A percentile compares a stretch with the other conserved stretches of the same genome.
Evolutionary conservation across 92 coral and sea anemone genomes (phyloP).

Genomic region (Palythoa caribaeorum): DNA sequence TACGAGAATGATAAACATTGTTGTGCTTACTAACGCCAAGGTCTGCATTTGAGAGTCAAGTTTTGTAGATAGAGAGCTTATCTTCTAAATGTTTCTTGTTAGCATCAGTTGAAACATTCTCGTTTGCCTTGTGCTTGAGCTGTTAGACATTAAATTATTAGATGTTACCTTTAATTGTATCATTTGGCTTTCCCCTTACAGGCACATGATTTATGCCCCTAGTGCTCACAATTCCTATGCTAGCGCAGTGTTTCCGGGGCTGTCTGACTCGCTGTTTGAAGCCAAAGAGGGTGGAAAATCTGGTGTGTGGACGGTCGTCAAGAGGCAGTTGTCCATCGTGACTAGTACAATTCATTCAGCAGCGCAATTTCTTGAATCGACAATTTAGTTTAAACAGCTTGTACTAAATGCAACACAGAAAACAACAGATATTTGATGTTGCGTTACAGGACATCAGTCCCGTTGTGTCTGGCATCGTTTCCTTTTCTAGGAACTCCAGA

Average conservation of each 20-base stretch:
- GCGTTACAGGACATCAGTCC: not conserved
- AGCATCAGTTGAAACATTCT: not conserved
- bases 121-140: not conserved
- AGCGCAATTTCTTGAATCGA: conserved; percentile 77
- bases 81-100: too few relatives aligned
- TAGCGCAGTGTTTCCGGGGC: conserved; percentile 94
- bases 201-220: conserved; percentile 97
- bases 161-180: not conserved
- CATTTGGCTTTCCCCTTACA: conserved; percentile 31
- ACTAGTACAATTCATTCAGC: conserved; percentile 80
- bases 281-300: conserved; percentile 53
- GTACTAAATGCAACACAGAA: not conserved
- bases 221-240: conserved; percentile 88
- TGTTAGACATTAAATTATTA: not conserved
- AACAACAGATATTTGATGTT: not conserved
- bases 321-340: conserved; percentile 74
- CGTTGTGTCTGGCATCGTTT: not conserved
- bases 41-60: too few relatives aligned
- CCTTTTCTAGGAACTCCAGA: not conserved
- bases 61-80: too few relatives aligned
- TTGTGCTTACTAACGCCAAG: too few relatives aligned
- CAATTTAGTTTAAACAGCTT: conserved; percentile 35
- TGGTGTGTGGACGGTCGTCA: conserved; percentile 71
- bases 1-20: too few relatives aligned
- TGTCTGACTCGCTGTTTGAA: conserved; percentile 83